Conservation (phyloP, 64 coral and sea anemone genomes). For the Acropora yongei region DNA sequence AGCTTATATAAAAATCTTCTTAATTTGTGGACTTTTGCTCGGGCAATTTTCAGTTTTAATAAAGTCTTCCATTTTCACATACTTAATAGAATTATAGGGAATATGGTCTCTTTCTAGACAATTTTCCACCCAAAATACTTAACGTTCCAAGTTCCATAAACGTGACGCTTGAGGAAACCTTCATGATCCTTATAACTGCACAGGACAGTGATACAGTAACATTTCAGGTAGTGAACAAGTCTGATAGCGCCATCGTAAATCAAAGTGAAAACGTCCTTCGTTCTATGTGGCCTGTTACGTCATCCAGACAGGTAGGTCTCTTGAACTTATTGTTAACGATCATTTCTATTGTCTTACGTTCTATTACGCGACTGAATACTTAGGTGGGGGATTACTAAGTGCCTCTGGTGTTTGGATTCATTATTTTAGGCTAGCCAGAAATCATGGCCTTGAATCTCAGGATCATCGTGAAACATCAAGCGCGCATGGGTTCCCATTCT, state of each 20-base stretch:
- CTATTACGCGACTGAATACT: no score
- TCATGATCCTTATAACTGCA: neutral
- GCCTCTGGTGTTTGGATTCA: no score
- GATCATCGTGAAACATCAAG: no score
- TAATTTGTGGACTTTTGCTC: neutral
- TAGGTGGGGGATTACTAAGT: no score
- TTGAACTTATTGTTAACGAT: neutral
- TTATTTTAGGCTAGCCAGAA: no score
- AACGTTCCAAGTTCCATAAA: slow-evolving; percentile 11
- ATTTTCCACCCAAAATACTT: slow-evolving; percentile 57
- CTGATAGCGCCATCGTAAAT: neutral
- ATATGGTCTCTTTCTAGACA: slow-evolving; percentile 16
- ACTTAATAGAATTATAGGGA: no score
- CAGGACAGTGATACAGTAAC: neutral
- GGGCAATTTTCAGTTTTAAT: neutral
- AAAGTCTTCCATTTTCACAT: neutral
- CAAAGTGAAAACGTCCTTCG: slow-evolving; percentile 1
- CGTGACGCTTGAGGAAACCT: neutral
- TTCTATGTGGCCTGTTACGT: neutral
- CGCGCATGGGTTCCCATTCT: no score
- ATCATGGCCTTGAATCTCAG: no score
- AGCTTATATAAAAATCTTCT: neutral
- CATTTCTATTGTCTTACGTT: neutral
- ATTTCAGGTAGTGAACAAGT: slow-evolving; percentile 22
- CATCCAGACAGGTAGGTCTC: slow-evolving; percentile 25